These are phyloP conservation scores for Etia nguti DNA, from an alignment of 2,113 vertebrate genomes.

Conservation along the genomic window DNA sequence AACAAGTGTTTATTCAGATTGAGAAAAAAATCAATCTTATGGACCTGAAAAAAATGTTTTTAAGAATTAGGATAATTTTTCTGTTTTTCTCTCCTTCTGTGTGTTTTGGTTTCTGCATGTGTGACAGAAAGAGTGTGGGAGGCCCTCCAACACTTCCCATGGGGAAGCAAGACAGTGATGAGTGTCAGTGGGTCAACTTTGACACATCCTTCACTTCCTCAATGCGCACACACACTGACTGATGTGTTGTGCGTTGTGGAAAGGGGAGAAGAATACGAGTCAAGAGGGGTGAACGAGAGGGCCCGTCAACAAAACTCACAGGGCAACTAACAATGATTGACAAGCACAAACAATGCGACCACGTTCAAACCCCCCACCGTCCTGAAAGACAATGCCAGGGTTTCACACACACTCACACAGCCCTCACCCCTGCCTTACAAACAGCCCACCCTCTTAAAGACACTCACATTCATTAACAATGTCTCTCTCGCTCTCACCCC, in stretches of 20 bases:
- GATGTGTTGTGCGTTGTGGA: not conserved
- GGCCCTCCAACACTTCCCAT: constrained; percentile 48
- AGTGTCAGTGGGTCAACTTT: constrained; percentile 61
- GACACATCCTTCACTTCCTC: constrained; percentile 62
- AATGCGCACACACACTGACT: constrained; percentile 9
- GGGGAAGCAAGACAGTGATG: constrained; percentile 41
- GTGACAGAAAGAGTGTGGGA: constrained; percentile 2
- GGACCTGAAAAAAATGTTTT: not conserved
- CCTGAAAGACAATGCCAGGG: constrained; percentile 54
- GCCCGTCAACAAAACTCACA: constrained; percentile 28
- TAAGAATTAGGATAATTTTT: not conserved
- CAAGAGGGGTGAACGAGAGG: constrained; percentile 32
- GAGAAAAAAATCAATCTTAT: not conserved
- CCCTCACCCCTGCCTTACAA: constrained; percentile 28
- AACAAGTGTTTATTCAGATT: not conserved
- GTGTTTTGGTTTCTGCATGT: not conserved
- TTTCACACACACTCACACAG: constrained; percentile 17
- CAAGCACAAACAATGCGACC: constrained; percentile 47
- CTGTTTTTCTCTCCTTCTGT: not conserved
- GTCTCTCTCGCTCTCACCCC: not conserved
- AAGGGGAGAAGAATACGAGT: constrained; percentile 22
- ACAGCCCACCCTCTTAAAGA: constrained; percentile 22
- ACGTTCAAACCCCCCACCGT: constrained; percentile 4
- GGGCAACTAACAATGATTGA: constrained; percentile 27
- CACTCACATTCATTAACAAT: constrained; percentile 44